phyloP scores from a whole-genome alignment of 2,113 vertebrate genomes.

The Chloebia gouldiae region DNA sequence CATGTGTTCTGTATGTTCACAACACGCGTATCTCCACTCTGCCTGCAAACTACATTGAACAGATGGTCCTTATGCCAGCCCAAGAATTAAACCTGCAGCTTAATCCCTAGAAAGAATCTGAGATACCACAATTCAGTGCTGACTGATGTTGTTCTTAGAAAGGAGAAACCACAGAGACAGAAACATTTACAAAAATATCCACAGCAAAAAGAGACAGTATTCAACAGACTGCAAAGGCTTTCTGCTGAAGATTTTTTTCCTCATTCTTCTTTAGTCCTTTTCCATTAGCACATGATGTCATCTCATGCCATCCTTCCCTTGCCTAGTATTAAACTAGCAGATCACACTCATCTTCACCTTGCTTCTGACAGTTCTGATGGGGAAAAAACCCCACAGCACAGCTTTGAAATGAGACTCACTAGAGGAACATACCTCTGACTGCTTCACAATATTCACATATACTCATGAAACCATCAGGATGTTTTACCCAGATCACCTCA shows the following conservation, averaged over 20 bases:
- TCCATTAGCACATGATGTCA: neutral
- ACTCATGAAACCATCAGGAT: neutral
- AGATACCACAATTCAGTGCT: neutral
- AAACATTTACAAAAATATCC: neutral
- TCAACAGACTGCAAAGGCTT: neutral
- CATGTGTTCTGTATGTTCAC: neutral
- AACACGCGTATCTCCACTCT: neutral
- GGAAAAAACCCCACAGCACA: neutral
- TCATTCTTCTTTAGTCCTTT: neutral
- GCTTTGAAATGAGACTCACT: neutral
- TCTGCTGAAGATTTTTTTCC: neutral
- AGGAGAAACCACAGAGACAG: constrained; percentile 3
- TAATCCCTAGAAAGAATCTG: constrained; percentile 34
- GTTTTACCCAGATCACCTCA: neutral
- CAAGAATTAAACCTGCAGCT: constrained; percentile 33
- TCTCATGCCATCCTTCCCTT: neutral
- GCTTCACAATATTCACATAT: neutral
- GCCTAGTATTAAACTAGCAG: neutral
- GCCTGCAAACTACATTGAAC: neutral
- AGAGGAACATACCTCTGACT: neutral
- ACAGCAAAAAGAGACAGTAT: neutral
- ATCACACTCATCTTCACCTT: neutral
- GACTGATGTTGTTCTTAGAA: constrained; percentile 38
- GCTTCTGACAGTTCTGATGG: neutral
- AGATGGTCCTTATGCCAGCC: neutral